Evolutionary conservation across 2,113 vertebrate species (phyloP).

Genomic region (Porphyrio hochstetteri): DNA sequence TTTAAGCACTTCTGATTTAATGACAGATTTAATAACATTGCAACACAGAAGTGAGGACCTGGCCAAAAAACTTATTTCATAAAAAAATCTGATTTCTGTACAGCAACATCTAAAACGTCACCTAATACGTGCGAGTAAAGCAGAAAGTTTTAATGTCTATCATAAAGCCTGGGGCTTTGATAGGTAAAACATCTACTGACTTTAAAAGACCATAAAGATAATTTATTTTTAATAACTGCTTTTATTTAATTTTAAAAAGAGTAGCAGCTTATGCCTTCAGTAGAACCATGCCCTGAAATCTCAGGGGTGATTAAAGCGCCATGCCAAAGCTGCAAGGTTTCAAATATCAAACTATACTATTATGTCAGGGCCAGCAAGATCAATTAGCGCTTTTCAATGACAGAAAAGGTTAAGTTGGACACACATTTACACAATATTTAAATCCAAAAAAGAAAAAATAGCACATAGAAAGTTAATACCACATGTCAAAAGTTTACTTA

Average conservation of each 20-base stretch:
- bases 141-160: not conserved
- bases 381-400: conserved; percentile 81
- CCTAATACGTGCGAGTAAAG: not conserved
- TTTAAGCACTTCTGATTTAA: conserved; percentile 47
- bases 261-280: conserved; percentile 39
- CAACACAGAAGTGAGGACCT: not conserved
- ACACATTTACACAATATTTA: conserved; percentile 46
- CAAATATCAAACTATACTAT: conserved; percentile 80
- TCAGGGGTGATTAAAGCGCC: conserved; percentile 72
- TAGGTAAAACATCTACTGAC: not conserved
- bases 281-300: conserved; percentile 64
- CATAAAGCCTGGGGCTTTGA: not conserved
- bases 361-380: conserved; percentile 76
- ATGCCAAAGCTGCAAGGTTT: conserved; percentile 74
- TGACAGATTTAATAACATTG: not conserved
- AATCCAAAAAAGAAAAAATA: not conserved
- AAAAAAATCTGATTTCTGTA: not conserved
- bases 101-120: not conserved
- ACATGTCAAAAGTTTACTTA: not conserved
- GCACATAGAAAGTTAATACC: not conserved
- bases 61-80: conserved; percentile 5
- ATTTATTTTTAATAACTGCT: conserved; percentile 6
- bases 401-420: conserved; percentile 73
- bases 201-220: not conserved
- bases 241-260: conserved; percentile 25